Evolutionary conservation across 2,797 vertebrate genomes (phyloP).

Genomic region (Simalia tracyae): DNA sequence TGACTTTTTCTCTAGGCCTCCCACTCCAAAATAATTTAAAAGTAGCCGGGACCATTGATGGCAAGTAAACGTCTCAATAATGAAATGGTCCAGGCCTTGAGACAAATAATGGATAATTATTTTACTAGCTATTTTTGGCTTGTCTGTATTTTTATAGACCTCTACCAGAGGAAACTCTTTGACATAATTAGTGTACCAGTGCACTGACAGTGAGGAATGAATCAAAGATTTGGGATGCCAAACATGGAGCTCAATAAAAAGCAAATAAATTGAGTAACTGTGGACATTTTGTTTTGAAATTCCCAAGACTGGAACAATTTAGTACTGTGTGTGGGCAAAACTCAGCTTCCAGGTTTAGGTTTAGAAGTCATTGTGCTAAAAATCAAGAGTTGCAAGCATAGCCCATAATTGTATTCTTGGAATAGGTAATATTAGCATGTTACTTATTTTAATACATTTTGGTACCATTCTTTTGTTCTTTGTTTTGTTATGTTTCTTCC

Average conservation of each 20-base stretch:
- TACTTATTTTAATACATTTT: background rate
- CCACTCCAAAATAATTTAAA: constrained; percentile 46
- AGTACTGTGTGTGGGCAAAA: constrained; percentile 46
- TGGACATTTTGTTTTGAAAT: constrained; percentile 66
- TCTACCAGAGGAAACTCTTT: constrained; percentile 91
- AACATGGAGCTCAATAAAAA: constrained; percentile 76
- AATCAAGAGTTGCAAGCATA: constrained; percentile 36
- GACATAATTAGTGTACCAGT: constrained; percentile 87
- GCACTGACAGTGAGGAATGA: constrained; percentile 88
- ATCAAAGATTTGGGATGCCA: constrained; percentile 75
- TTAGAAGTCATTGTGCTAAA: constrained; percentile 2
- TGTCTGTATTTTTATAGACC: constrained; percentile 88
- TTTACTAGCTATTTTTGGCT: constrained; percentile 91
- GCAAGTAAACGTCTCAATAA: constrained; percentile 77
- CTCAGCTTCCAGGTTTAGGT: constrained; percentile 50
- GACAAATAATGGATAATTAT: constrained; percentile 97
- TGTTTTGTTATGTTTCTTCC: background rate
- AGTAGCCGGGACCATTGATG: constrained; percentile 74
- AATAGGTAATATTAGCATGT: background rate
- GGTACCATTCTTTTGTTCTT: background rate
- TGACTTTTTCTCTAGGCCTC: background rate
- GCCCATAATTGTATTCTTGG: background rate
- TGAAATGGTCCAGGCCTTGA: constrained; percentile 84
- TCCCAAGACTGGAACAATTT: constrained; percentile 54
- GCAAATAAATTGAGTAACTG: constrained; percentile 75